A percentile compares a stretch with the other conserved stretches of the same genome.
phyloP scores from a whole-genome alignment of 2,113 vertebrate genomes.

The Lonchura striata region DNA sequence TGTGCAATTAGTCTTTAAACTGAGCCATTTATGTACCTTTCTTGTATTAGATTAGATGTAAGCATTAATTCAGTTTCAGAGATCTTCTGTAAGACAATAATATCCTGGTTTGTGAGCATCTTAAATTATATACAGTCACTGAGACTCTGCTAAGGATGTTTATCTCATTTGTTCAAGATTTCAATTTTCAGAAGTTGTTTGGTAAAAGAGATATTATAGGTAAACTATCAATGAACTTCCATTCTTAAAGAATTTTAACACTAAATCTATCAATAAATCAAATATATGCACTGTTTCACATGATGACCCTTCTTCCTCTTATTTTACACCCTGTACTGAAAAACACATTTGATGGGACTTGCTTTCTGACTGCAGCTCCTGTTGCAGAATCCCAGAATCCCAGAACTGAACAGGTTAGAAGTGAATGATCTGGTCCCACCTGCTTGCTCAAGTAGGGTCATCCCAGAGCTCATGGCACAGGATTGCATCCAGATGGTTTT shows the following conservation, averaged over 20 bases:
- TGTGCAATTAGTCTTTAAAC: background rate
- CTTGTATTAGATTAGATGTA: background rate
- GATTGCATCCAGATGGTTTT: fast-evolving
- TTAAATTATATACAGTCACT: background rate
- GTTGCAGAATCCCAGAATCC: background rate
- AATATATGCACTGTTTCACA: background rate
- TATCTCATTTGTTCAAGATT: background rate
- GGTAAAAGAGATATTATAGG: background rate
- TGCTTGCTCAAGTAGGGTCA: background rate
- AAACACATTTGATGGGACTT: background rate
- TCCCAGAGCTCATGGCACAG: background rate
- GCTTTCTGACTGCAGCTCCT: background rate
- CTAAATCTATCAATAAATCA: background rate
- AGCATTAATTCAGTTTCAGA: background rate
- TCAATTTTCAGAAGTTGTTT: background rate
- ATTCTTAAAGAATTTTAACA: background rate
- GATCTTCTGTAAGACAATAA: background rate
- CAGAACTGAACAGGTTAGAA: background rate
- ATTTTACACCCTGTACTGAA: background rate
- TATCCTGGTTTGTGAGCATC: background rate
- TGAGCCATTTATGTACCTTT: background rate
- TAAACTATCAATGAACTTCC: background rate
- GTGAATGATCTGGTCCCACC: background rate
- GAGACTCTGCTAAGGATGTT: background rate
- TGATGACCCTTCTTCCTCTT: background rate